These are phyloP conservation scores for Scleropages formosus DNA, from an alignment of 2,797 vertebrate species.

Conservation along the genomic window DNA sequence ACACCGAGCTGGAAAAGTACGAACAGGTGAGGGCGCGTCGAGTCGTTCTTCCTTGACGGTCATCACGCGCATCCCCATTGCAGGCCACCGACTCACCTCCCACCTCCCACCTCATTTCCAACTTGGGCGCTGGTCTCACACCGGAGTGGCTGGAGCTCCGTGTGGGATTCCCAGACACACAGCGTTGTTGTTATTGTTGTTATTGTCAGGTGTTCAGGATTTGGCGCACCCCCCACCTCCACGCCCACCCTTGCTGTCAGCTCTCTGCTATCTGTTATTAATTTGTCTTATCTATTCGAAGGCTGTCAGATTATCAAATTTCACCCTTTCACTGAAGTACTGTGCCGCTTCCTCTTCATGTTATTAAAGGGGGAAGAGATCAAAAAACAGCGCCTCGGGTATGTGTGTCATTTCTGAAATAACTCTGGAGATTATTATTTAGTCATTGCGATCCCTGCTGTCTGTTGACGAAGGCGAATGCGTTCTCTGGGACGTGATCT, in stretches of 20 bases:
- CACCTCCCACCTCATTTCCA: conserved; percentile 9
- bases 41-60: not conserved
- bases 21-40: conserved; percentile 85
- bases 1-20: conserved; percentile 98
- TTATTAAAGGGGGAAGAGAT: conserved; percentile 20
- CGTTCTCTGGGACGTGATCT: not conserved
- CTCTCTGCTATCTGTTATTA: conserved; percentile 26
- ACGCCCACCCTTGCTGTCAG: conserved; percentile 8
- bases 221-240: not conserved
- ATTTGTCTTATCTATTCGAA: conserved; percentile 30
- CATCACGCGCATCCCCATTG: not conserved
- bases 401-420: conserved; percentile 2
- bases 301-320: conserved; percentile 30
- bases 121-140: no score
- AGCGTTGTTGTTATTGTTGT: not conserved
- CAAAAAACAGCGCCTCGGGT: conserved; percentile 4
- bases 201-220: not conserved
- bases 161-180: not conserved
- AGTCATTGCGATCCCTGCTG: not conserved
- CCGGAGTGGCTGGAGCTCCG: no score
- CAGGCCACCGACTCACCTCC: no score
- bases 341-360: conserved; percentile 5
- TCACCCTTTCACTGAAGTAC: conserved; percentile 25
- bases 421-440: conserved; percentile 3
- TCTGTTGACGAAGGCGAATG: not conserved